Evolutionary conservation across 2,888 invertebrate genomes (phyloP).

Genomic region (Trypoxylon attenuatum): DNA sequence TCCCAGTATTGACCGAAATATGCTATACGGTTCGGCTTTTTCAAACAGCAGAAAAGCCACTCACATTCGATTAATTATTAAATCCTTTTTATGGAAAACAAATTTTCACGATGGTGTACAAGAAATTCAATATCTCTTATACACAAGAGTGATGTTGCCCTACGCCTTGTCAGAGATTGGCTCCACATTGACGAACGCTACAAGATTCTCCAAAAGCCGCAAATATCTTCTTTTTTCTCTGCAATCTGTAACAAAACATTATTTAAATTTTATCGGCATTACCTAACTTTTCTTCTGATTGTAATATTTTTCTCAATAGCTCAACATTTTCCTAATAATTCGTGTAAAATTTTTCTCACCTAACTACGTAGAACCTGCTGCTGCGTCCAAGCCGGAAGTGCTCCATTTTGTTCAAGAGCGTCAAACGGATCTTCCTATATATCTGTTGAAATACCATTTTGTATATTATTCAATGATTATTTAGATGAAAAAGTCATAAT

Average conservation of each 20-base stretch:
- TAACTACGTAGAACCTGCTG: conserved; percentile 63
- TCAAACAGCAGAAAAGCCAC: conserved; percentile 62
- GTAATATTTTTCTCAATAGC: conserved; percentile 45
- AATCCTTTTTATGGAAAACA: conserved; percentile 67
- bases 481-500: no score
- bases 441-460: no score
- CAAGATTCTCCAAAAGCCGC: conserved; percentile 54
- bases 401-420: neutral
- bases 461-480: neutral
- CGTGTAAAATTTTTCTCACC: conserved; percentile 57
- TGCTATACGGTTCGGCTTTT: conserved; percentile 57
- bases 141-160: conserved; percentile 45
- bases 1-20: conserved; percentile 39
- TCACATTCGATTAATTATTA: conserved; percentile 67
- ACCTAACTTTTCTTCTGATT: conserved; percentile 49
- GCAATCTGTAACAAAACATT: conserved; percentile 65
- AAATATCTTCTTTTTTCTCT: conserved; percentile 56
- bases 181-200: conserved; percentile 44
- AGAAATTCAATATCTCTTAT: conserved; percentile 60
- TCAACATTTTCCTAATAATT: conserved; percentile 34
- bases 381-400: conserved; percentile 59
- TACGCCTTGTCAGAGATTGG: conserved; percentile 37
- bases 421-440: no score
- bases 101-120: conserved; percentile 64
- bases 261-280: conserved; percentile 52